Percentiles rank a stretch among this genome's conserved stretches.
Conservation (phyloP, 1,140 invertebrate species). For the Sycophila sp. region DNA sequence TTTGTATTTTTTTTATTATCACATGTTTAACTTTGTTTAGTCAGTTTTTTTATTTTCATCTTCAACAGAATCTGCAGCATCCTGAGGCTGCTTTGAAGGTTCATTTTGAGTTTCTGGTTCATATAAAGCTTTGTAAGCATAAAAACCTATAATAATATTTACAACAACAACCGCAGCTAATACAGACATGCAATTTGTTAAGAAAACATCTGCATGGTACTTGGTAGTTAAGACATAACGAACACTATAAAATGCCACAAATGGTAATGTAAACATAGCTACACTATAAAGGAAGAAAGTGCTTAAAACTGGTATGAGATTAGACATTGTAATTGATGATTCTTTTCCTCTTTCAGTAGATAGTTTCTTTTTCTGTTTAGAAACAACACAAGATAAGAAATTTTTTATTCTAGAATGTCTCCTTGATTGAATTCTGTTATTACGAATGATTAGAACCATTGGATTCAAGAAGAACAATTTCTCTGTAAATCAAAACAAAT, state of each 20-base stretch:
- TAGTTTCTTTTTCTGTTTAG: constrained; percentile 38
- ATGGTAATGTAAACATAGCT: constrained; percentile 85
- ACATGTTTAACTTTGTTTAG: too few relatives aligned
- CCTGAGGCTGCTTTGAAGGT: constrained; percentile 7
- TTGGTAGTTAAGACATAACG: constrained; percentile 71
- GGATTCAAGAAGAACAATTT: constrained; percentile 39
- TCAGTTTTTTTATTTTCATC: constrained; percentile 44
- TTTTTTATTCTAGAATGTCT: constrained; percentile 40
- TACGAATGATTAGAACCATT: constrained; percentile 62
- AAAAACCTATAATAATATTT: constrained; percentile 80
- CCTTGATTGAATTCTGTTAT: constrained; percentile 59
- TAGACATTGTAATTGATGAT: constrained; percentile 44
- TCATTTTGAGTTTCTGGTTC: constrained; percentile 70
- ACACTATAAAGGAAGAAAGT: constrained; percentile 80
- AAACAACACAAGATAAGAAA: constrained; percentile 40
- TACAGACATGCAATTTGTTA: constrained; percentile 78
- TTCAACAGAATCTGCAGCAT: constrained; percentile 16
- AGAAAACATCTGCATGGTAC: constrained; percentile 71
- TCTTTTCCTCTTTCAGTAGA: constrained; percentile 28
- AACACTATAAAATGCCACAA: constrained; percentile 77
- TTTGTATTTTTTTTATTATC: not conserved
- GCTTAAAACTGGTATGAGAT: constrained; percentile 63
- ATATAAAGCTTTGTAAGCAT: constrained; percentile 81
- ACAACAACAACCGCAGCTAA: constrained; percentile 79
- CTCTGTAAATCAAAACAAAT: constrained; percentile 57